Percentiles rank a stretch among this genome's conserved stretches.
Conservation (phyloP, 2,888 invertebrate genomes). For the Sesia apiformis region DNA sequence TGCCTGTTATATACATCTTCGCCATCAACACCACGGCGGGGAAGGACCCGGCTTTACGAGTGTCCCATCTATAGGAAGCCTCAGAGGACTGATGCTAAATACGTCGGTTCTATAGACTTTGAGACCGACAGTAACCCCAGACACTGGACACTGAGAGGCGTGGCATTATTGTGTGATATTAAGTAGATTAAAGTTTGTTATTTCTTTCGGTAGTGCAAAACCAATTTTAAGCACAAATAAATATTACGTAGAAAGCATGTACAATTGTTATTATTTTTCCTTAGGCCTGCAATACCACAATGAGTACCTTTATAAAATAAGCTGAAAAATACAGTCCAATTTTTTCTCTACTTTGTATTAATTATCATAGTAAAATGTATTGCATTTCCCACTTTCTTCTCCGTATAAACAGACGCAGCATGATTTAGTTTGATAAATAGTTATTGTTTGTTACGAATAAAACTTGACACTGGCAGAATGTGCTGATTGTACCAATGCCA, state of each 20-base stretch:
- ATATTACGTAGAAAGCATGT: not conserved
- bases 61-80: constrained; percentile 98
- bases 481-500: no score
- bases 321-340: no score
- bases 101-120: constrained; percentile 95
- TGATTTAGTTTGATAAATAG: no score
- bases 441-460: no score
- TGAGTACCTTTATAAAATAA: no score
- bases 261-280: not conserved
- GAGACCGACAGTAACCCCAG: constrained; percentile 93
- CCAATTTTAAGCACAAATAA: not conserved
- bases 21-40: constrained; percentile 95
- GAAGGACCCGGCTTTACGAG: constrained; percentile 91
- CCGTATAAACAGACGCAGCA: no score
- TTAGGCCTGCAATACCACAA: no score
- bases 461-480: no score
- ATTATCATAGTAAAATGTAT: no score
- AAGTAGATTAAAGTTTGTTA: constrained; percentile 75
- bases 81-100: constrained; percentile 94
- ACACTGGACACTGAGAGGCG: constrained; percentile 96
- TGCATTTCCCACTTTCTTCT: no score
- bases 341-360: no score
- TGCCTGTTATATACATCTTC: constrained; percentile 97
- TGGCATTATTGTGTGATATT: constrained; percentile 96
- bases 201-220: not conserved